These are phyloP conservation scores for Toxostoma redivivum DNA, from an alignment of 2,113 vertebrate species.

Conservation along the genomic window DNA sequence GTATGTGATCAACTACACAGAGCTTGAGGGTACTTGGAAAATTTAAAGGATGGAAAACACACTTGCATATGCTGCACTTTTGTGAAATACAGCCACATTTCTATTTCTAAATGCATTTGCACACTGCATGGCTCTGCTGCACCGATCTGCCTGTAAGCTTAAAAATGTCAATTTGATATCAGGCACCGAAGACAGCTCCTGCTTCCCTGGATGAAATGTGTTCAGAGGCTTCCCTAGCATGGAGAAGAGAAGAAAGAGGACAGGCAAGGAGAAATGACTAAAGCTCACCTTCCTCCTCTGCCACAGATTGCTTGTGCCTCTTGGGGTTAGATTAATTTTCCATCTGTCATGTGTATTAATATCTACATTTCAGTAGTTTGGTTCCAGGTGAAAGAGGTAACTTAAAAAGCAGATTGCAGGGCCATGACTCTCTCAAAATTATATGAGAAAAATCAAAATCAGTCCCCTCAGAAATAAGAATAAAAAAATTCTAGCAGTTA, in stretches of 20 bases:
- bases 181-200: neutral
- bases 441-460: neutral
- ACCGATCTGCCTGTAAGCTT: neutral
- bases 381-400: neutral
- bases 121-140: neutral
- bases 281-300: neutral
- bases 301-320: neutral
- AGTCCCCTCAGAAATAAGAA: neutral
- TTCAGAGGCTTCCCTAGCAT: neutral
- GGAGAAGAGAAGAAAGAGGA: neutral
- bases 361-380: neutral
- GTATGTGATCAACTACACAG: neutral
- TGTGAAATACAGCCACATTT: rapidly evolving
- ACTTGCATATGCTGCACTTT: neutral
- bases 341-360: neutral
- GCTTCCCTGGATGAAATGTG: neutral
- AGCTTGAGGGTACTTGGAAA: neutral
- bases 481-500: neutral
- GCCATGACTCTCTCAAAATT: neutral
- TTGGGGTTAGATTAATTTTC: neutral
- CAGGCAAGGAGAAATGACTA: neutral
- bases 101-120: neutral
- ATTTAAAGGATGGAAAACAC: neutral
- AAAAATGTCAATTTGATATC: neutral
- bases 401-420: neutral